phyloP scores from a whole-genome alignment of 2,797 vertebrate species.

The Hoplostethus atlanticus region DNA sequence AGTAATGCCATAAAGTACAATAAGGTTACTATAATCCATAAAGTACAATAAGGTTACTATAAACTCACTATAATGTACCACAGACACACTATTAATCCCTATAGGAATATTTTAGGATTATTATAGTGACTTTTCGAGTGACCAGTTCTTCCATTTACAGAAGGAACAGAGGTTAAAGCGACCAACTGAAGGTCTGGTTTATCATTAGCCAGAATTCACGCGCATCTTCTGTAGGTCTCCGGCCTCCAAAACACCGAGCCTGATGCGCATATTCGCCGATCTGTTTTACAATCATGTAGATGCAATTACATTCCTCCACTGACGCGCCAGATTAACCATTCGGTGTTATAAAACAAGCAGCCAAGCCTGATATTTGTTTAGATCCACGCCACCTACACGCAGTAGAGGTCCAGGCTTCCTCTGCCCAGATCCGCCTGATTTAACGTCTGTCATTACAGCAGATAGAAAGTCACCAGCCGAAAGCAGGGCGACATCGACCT shows the following conservation, averaged over 20 bases:
- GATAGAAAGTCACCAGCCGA: neutral
- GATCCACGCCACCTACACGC: neutral
- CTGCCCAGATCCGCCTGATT: neutral
- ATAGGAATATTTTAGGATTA: too few relatives aligned
- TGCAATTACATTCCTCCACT: slow-evolving; percentile 25
- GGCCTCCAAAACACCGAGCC: neutral
- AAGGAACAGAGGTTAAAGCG: too few relatives aligned
- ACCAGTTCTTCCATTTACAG: too few relatives aligned
- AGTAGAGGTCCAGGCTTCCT: neutral
- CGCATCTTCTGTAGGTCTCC: slow-evolving; percentile 7
- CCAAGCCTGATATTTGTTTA: neutral
- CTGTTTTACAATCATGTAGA: neutral
- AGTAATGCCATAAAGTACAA: too few relatives aligned
- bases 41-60: too few relatives aligned
- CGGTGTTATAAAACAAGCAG: slow-evolving; percentile 1
- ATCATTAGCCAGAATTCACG: slow-evolving; percentile 11
- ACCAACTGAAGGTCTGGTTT: too few relatives aligned
- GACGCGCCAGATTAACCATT: slow-evolving; percentile 20
- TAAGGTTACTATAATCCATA: too few relatives aligned
- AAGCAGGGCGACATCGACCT: neutral
- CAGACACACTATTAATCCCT: too few relatives aligned
- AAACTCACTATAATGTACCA: too few relatives aligned
- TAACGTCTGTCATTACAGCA: too few relatives aligned
- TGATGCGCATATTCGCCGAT: neutral
- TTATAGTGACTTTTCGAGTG: too few relatives aligned